These are phyloP conservation scores for Lasiurus cinereus DNA, from an alignment of 2,113 vertebrate genomes.

Conservation along the genomic window DNA sequence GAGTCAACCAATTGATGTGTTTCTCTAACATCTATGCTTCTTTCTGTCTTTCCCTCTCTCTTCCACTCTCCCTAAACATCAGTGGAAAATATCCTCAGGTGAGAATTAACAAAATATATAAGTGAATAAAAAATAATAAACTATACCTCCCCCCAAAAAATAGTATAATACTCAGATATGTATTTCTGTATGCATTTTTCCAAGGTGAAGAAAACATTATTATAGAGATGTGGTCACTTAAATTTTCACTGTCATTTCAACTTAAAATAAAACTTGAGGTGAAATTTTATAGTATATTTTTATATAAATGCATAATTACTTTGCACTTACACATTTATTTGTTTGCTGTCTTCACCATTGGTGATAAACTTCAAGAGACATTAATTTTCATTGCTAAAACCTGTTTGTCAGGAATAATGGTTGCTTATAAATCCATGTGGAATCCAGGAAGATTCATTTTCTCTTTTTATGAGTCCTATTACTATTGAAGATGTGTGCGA, in stretches of 20 bases:
- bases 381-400: neutral
- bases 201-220: neutral
- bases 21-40: no score
- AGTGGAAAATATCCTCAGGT: no score
- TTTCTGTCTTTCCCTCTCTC: no score
- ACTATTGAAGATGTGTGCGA: neutral
- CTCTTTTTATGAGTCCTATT: neutral
- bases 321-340: neutral
- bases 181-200: neutral
- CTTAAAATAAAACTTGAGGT: neutral
- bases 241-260: neutral
- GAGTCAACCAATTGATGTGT: no score
- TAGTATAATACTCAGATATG: neutral
- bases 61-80: no score
- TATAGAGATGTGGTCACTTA: neutral
- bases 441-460: neutral
- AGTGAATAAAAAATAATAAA: neutral
- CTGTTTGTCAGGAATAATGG: neutral
- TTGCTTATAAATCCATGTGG: neutral
- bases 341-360: neutral
- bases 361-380: neutral
- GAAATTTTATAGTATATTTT: neutral
- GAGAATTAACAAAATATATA: no score
- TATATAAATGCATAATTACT: conserved; percentile 1
- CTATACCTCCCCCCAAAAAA: neutral